A percentile compares a stretch with the other conserved stretches of the same genome.
Evolutionary conservation across 2,113 vertebrate species (phyloP).

Genomic region (Larimichthys polyactis): DNA sequence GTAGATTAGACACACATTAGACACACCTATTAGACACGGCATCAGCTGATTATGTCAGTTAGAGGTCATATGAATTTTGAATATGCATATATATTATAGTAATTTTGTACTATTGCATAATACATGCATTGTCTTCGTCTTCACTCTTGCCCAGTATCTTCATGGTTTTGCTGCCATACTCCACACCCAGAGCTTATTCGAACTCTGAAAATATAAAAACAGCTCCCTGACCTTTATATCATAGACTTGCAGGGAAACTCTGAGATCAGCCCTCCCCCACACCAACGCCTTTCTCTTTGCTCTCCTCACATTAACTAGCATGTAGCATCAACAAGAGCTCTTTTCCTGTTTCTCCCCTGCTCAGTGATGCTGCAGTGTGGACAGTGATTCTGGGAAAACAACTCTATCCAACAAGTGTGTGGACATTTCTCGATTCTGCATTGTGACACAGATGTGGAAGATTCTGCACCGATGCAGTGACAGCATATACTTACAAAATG

Average conservation of each 20-base stretch:
- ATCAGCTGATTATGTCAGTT: not conserved
- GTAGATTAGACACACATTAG: not conserved
- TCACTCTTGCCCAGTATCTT: not conserved
- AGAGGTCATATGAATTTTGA: not conserved
- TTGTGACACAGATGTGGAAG: too few relatives aligned
- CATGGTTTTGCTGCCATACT: not conserved
- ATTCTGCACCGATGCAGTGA: too few relatives aligned
- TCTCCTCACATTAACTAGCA: conserved; percentile 23
- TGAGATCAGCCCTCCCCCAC: conserved; percentile 1
- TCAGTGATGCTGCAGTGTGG: not conserved
- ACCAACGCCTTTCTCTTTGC: not conserved
- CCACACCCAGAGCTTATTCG: not conserved
- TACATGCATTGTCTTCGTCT: not conserved
- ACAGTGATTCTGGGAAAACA: conserved; percentile 23
- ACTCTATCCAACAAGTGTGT: too few relatives aligned
- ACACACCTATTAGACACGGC: not conserved
- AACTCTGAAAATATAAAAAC: not conserved
- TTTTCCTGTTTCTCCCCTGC: not conserved
- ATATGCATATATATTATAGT: not conserved
- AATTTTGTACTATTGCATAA: not conserved
- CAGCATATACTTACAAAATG: too few relatives aligned
- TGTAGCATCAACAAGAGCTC: not conserved
- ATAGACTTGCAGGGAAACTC: not conserved
- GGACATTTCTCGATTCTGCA: too few relatives aligned
- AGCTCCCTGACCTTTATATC: not conserved